Evolutionary conservation across 53 echinoderm and acorn worm genomes (phyloP), one percentile per base, ranked within the genome.

Genomic region (Arbacia lixula): DNA sequence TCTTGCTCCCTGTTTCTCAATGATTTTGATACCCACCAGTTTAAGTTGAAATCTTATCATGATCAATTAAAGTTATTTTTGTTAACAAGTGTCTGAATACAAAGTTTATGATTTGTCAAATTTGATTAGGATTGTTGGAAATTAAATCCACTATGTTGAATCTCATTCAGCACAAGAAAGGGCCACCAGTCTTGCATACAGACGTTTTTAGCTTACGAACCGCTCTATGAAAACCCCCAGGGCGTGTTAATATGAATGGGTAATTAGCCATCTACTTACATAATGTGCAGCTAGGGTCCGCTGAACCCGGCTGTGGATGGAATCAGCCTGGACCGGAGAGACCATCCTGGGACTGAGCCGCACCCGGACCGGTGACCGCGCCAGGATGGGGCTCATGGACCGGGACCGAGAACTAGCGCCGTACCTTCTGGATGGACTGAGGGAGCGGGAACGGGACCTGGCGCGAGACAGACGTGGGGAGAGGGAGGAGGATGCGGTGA

Each of bases 201-300:
- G n/a, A n/a, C n/a, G n/a, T n/a, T n/a, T n/a, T n/a, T n/a, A n/a
- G n/a, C n/a, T n/a, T n/a, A n/a, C n/a, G n/a, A n/a, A n/a, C n/a
- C n/a, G n/a, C n/a, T n/a, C n/a, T n/a, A n/a, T n/a, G n/a, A n/a
- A n/a, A 20, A 19, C 53, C 17, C 20, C 17, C 53, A 53, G 20
- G 17, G 20, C 17, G 53, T 53, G 53, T 17, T 53, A 53, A 53
- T 53, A 53, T 20, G 53, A 19, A 20, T 53, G 20, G 0, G 53
- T 19, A 53, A 17, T 20, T 17, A 24, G 16, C n/a, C 16, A 21
- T 40, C 9, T 27, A 77, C 90, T 87, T 36, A 93, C 95, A 88
- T 90, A 89, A 19, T 95, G 89, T 17, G 86, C 40, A 28, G 84
- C 91, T 24, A 95, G 71, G 5, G 95, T 93, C 55, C 88, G 83